Evolutionary conservation across 2,113 vertebrate genomes (phyloP).

Genomic region (Nyctibius bracteatus): DNA sequence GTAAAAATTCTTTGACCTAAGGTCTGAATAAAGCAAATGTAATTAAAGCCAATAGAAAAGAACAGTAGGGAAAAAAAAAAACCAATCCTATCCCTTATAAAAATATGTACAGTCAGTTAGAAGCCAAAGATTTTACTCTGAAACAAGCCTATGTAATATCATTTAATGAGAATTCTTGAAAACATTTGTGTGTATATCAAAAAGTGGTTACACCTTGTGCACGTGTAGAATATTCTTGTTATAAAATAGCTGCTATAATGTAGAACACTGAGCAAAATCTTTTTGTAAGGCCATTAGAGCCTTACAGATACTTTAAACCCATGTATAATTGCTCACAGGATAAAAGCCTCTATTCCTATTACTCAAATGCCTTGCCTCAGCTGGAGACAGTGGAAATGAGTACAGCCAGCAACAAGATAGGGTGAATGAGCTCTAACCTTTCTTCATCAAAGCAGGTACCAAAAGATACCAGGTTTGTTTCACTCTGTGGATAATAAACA

Average conservation of each 20-base stretch:
- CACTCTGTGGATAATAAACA: slow-evolving; percentile 7
- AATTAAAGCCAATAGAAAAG: slow-evolving; percentile 9
- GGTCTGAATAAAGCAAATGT: neutral
- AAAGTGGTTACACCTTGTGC: neutral
- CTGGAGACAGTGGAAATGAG: slow-evolving; percentile 46
- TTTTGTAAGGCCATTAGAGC: neutral
- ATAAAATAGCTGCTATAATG: neutral
- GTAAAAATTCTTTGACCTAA: neutral
- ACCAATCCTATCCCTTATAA: neutral
- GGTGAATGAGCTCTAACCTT: slow-evolving; percentile 44
- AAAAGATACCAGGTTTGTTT: slow-evolving; percentile 37
- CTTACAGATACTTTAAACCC: neutral
- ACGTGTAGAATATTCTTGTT: neutral
- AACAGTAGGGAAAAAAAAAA: neutral
- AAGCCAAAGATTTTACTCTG: slow-evolving; percentile 3
- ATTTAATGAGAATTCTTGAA: neutral
- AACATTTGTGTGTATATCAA: neutral
- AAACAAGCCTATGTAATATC: neutral
- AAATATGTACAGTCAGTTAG: neutral
- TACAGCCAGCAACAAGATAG: neutral
- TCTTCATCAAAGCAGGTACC: slow-evolving; percentile 3
- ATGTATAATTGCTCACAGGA: slow-evolving; percentile 40
- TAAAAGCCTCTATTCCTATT: slow-evolving; percentile 36
- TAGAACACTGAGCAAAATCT: neutral
- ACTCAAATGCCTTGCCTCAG: slow-evolving; percentile 45